Evolutionary conservation across 92 coral and sea anemone species (phyloP).

Genomic region (Siderastrea radians): DNA sequence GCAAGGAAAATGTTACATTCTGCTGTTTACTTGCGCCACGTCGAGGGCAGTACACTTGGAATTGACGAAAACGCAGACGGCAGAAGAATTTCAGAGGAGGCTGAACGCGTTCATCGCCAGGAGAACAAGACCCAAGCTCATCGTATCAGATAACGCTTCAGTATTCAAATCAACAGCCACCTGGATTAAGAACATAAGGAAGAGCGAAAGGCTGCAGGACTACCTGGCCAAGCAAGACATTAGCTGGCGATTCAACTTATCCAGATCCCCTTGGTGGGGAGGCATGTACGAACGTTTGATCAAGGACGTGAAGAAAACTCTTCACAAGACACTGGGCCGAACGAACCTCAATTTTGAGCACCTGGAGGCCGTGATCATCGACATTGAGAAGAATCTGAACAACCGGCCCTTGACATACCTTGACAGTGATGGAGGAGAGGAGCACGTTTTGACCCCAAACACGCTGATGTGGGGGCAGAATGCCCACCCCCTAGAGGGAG

Average conservation of each 20-base stretch:
- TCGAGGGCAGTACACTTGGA: conserved; percentile 66
- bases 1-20: background rate
- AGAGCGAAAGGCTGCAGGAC: conserved; percentile 18
- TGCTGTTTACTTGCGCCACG: conserved; percentile 27
- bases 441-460: no score
- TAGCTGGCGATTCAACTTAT: background rate
- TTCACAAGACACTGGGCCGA: conserved; percentile 61
- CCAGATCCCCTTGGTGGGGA: conserved; percentile 47
- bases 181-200: no score
- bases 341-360: conserved; percentile 44
- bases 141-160: no score
- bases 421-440: no score
- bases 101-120: no score
- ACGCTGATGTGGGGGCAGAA: conserved; percentile 12
- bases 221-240: conserved; percentile 48
- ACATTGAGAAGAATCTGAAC: conserved; percentile 53
- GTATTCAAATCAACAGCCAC: no score
- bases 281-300: conserved; percentile 62
- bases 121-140: no score
- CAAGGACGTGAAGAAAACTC: conserved; percentile 56
- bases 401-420: conserved; percentile 66
- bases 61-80: conserved; percentile 61
- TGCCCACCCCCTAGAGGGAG: conserved; percentile 22
- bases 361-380: conserved; percentile 22
- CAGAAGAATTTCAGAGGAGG: conserved; percentile 56